Base-by-base conservation (phyloP, 2,888 invertebrate genomes). In the Caenorhabditis drosophilae region DNA sequence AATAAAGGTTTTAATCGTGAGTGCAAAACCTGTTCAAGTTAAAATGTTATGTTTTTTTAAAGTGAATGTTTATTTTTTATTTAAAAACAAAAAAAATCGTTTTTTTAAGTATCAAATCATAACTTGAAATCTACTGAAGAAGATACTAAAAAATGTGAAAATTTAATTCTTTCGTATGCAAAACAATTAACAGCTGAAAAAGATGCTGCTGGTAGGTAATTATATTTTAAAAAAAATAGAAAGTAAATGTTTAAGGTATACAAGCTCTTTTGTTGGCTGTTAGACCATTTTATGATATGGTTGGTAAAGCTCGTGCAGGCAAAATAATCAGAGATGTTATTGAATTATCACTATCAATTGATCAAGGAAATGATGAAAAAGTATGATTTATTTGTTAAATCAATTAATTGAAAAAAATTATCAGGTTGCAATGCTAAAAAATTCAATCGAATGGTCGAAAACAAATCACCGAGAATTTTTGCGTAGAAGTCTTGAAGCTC, bases 391-490 rank as follows among this genome's bases (percentile, higher is more conserved):
- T 49, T 98, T 86, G 95, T 96, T 27, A 93, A 74, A 51, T 58
- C 67, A n/a, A 60, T 58, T 12, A 48, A 57, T 15, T 62, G 67
- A 45, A 70, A 68, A 27, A 52, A 66, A 27, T 16, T 15, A 25
- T 4, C 20, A 87, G 86, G 85, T 87, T 57, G 84, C 86, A 20
- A 74, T 88, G 40, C 87, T 87, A 72, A 81, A 86, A 87, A 96
- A 98, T 86, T 97, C 96, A 87, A 98, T 99, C 87, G 92, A 95
- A 86, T 98, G 98, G 98, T 95, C 98, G 31, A 94, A 93, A 84
- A 91, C 92, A 83, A 97, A 99, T 85, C 91, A 94, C 73, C 89
- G 98, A 77, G 96, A 95, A 26, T 99, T 97, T 86, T 87, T 99
- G 69, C 88, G 98, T 77, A 97, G 99, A 85, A 93, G 94, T 0